Evolutionary conservation across 2,797 vertebrate genomes (phyloP).

Genomic region (Enteromius anoplus): DNA sequence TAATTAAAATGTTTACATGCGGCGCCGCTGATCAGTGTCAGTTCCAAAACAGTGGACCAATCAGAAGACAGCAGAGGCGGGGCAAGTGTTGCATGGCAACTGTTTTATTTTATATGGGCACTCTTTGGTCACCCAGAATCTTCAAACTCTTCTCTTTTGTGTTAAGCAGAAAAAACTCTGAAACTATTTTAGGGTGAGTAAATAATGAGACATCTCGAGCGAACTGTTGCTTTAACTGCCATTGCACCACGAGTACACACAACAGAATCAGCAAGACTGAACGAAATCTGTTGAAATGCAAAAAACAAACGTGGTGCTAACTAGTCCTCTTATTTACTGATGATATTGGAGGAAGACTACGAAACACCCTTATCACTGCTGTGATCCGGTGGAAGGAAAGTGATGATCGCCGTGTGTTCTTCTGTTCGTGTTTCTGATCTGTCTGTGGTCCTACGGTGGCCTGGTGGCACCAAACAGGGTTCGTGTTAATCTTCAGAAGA

Average conservation of each 20-base stretch:
- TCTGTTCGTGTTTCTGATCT: neutral
- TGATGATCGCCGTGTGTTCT: neutral
- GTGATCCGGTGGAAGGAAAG: neutral
- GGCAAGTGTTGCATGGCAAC: too few relatives aligned
- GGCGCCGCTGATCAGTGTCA: neutral
- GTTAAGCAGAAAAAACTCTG: neutral
- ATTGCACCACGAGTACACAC: neutral
- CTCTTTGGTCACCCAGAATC: neutral
- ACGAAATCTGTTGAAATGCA: neutral
- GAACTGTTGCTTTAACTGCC: neutral
- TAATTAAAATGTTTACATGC: neutral
- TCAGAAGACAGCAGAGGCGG: too few relatives aligned
- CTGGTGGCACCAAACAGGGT: neutral
- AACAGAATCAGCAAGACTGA: neutral
- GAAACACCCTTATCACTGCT: neutral
- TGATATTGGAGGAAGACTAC: neutral
- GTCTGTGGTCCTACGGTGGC: neutral
- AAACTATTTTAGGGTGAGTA: neutral
- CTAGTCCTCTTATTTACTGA: neutral
- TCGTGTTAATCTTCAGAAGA: neutral
- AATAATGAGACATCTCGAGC: rapidly evolving
- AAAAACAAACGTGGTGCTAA: slow-evolving; percentile 15
- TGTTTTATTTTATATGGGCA: neutral
- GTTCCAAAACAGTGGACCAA: neutral
- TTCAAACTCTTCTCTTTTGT: neutral